Conservation (phyloP, 92 coral and sea anemone genomes). For the Parazoanthus darwini region DNA sequence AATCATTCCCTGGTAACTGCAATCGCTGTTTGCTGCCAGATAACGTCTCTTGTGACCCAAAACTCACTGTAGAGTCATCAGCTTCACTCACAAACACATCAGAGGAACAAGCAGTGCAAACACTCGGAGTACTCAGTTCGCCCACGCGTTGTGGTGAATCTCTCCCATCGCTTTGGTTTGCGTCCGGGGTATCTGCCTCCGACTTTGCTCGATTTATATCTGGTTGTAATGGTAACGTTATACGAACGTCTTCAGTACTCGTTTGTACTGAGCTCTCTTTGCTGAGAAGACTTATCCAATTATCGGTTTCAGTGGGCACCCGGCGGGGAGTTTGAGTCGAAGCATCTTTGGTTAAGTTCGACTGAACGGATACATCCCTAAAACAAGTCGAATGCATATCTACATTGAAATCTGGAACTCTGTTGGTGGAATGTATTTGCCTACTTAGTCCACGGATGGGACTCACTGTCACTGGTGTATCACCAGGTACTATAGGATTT, state of each 20-base stretch:
- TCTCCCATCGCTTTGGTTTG: neutral
- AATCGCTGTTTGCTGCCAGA: neutral
- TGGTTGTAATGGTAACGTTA: neutral
- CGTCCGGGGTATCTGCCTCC: neutral
- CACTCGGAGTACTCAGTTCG: constrained; percentile 17
- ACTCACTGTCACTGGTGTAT: neutral
- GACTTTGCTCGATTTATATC: neutral
- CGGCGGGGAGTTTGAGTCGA: constrained; percentile 27
- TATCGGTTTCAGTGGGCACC: neutral
- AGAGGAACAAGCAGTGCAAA: constrained; percentile 25
- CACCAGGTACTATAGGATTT: neutral
- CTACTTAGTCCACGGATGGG: neutral
- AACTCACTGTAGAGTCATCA: constrained; percentile 3
- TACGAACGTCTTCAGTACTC: neutral
- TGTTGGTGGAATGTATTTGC: neutral
- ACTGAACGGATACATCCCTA: constrained; percentile 9
- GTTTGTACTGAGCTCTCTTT: constrained; percentile 31
- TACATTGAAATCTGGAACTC: neutral
- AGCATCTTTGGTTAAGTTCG: constrained; percentile 6
- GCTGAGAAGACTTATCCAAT: neutral
- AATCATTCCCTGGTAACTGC: neutral
- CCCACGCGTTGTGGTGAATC: neutral
- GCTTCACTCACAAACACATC: constrained; percentile 9
- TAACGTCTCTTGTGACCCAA: constrained; percentile 15
- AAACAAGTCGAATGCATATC: neutral